Percentiles rank a stretch among this genome's conserved stretches.
These are phyloP conservation scores for Porites rus DNA, from an alignment of 92 coral and sea anemone species.

Conservation along the genomic window DNA sequence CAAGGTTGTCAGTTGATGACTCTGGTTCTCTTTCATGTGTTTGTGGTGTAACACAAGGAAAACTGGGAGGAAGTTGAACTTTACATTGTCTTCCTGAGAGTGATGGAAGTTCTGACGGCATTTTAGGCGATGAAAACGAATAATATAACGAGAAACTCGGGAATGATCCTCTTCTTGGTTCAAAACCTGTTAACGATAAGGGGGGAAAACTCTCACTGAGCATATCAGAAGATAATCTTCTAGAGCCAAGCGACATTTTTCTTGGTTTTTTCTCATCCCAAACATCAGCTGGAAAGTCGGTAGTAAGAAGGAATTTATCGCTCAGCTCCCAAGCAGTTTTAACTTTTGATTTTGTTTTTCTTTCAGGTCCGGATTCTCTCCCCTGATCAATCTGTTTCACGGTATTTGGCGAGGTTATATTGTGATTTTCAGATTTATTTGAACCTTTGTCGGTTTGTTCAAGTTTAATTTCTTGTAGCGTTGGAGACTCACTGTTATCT, in stretches of 20 bases:
- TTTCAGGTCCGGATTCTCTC: not conserved
- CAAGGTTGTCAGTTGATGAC: not conserved
- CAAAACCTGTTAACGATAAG: constrained; percentile 11
- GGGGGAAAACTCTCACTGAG: constrained; percentile 32
- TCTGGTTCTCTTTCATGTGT: constrained; percentile 10
- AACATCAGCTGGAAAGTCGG: constrained; percentile 47
- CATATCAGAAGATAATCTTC: constrained; percentile 16
- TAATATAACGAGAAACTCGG: not conserved
- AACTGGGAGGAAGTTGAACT: constrained; percentile 31
- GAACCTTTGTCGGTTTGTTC: not conserved
- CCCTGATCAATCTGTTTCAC: not conserved
- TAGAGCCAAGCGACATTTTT: not conserved
- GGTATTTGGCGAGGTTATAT: not conserved
- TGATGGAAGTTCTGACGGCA: constrained; percentile 1
- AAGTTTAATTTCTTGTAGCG: not conserved
- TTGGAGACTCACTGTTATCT: constrained; percentile 20
- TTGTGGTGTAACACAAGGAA: constrained; percentile 23
- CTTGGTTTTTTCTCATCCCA: constrained; percentile 6
- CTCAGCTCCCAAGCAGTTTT: constrained; percentile 56
- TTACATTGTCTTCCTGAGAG: constrained; percentile 40
- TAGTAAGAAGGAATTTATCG: constrained; percentile 32
- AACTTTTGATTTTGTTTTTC: not conserved
- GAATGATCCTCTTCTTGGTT: constrained; percentile 24
- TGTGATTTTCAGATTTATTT: not conserved
- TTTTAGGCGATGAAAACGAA: not conserved